Evolutionary conservation across 2,113 vertebrate genomes (phyloP), one percentile per base, ranked within the genome.

Genomic region (Seriola quinqueradiata): DNA sequence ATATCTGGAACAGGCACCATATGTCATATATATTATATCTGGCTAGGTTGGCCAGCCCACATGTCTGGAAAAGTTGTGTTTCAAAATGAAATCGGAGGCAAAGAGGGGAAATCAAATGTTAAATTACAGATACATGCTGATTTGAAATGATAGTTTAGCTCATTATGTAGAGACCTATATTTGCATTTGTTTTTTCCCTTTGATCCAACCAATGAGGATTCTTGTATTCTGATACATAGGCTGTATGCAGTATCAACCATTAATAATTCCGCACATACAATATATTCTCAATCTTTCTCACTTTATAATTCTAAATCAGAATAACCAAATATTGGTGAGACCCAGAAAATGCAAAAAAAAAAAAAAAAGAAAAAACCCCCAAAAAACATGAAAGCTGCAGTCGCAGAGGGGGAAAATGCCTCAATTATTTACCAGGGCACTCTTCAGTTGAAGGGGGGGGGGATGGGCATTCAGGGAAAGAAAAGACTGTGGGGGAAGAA

Each of bases 351-450:
- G 34, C 40, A 46, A 58, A 57, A 19, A 34, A 40, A 58, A 57
- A 14, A 34, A 61, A 28, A 34, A 42, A 52, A 57, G n/a, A 48
- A 19, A 54, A 38, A 28, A 28, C 0, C 28, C 28, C 28, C 2
- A 28, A 13, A 25, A n/a, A 38, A n/a, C 12, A 14, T 61, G 38
- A 34, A 87, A 71, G 86, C 81, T 84, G 61, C 38, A 76, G 64
- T 70, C 80, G 78, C 67, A 74, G 76, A 88, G 9, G 17, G 70
- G 75, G 70, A 88, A 87, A 78, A 84, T 85, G 75, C 77, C 74
- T 95, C 87, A 92, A 93, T 94, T 93, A 92, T 94, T 94, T 89
- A 94, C 80, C 83, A 87, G 52, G 89, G 82, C 60, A 64, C 76
- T 90, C 85, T 83, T 87, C 55, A 5, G 69, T 40, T 50, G 57